These are phyloP conservation scores for Romanogobio albipinnatus DNA, from an alignment of 2,113 vertebrate genomes.

Conservation along the genomic window DNA sequence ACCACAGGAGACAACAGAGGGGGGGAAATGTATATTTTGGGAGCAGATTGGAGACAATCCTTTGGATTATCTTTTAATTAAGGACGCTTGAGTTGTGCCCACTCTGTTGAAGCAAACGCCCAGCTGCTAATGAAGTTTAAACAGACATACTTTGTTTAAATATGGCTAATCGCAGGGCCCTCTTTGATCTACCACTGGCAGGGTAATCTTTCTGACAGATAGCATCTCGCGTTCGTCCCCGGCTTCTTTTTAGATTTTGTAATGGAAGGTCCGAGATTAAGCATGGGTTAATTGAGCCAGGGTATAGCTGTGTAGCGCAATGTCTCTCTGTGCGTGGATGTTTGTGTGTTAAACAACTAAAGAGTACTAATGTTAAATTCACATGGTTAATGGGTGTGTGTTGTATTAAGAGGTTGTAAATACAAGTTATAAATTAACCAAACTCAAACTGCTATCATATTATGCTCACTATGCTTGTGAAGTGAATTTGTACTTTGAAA, in stretches of 20 bases:
- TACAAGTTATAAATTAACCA: not conserved
- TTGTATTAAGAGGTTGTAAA: not conserved
- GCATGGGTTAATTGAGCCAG: slow-evolving; percentile 87
- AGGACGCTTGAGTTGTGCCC: slow-evolving; percentile 97
- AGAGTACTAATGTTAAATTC: not conserved
- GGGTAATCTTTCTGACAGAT: slow-evolving; percentile 95
- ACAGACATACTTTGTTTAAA: slow-evolving; percentile 99
- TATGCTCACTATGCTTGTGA: not conserved
- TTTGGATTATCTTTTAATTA: slow-evolving; percentile 99
- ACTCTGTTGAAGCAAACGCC: slow-evolving; percentile 94
- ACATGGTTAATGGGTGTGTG: not conserved
- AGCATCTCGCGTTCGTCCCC: slow-evolving; percentile 85
- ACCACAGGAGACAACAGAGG: slow-evolving; percentile 65
- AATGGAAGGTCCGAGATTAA: slow-evolving; percentile 86
- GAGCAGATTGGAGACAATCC: slow-evolving; percentile 92
- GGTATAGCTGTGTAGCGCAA: slow-evolving; percentile 61
- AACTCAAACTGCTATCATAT: not conserved
- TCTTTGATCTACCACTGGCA: slow-evolving; percentile 94
- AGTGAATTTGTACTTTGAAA: not conserved
- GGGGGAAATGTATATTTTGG: slow-evolving; percentile 87
- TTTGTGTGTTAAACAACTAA: slow-evolving; percentile 32
- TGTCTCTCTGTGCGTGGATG: slow-evolving; percentile 45
- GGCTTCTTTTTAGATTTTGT: slow-evolving; percentile 85
- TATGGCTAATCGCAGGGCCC: slow-evolving; percentile 93
- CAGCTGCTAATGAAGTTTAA: slow-evolving; percentile 99